Percentiles rank a stretch among this genome's conserved stretches.
Conservation (phyloP, 2,888 invertebrate genomes). For the Plusia festucae region DNA sequence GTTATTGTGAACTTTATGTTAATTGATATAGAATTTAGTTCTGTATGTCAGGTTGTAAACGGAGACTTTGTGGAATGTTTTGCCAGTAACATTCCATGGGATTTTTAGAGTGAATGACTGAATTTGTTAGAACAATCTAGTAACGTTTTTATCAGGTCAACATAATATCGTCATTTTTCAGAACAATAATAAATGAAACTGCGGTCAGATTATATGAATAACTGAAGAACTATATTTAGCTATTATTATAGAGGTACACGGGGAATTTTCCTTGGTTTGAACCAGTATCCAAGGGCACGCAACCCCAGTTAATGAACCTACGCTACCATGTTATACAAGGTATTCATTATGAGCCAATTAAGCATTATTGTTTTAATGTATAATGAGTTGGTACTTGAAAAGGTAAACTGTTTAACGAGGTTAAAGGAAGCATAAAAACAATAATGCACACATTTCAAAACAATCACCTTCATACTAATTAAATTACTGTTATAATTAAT, state of each 20-base stretch:
- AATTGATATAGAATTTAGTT: slow-evolving; percentile 28
- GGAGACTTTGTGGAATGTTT: slow-evolving; percentile 52
- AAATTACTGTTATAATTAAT: slow-evolving; percentile 6
- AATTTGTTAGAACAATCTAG: neutral
- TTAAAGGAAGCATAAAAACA: slow-evolving; percentile 49
- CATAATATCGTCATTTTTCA: too few relatives aligned
- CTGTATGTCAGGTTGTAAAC: slow-evolving; percentile 10
- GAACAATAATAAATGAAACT: too few relatives aligned
- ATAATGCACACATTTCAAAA: slow-evolving; percentile 38
- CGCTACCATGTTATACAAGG: too few relatives aligned
- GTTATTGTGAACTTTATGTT: slow-evolving; percentile 35
- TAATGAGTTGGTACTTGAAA: neutral
- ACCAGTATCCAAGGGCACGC: too few relatives aligned
- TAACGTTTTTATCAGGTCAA: neutral
- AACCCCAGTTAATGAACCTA: too few relatives aligned
- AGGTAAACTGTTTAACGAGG: slow-evolving; percentile 41
- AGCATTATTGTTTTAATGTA: neutral
- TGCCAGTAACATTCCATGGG: slow-evolving; percentile 42
- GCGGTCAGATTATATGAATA: too few relatives aligned
- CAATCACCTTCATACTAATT: slow-evolving; percentile 38
- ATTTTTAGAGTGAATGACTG: slow-evolving; percentile 20
- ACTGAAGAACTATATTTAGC: too few relatives aligned
- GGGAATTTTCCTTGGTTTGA: too few relatives aligned
- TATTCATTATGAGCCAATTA: neutral
- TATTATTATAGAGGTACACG: too few relatives aligned